Base-by-base conservation (phyloP, 2,888 invertebrate genomes). In the Metellina segmentata region DNA sequence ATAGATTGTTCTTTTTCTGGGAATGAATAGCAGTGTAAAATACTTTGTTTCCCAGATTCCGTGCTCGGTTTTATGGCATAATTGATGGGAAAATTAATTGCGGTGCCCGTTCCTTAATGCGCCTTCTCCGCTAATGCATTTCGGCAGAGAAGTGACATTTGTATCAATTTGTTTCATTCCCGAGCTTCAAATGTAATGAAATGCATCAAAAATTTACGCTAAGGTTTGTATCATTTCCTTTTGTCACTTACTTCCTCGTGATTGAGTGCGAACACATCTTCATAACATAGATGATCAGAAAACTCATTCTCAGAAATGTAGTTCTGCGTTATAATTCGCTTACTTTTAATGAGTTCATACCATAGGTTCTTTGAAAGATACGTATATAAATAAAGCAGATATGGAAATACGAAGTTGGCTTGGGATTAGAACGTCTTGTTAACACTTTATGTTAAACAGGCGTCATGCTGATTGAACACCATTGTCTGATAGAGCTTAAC, bases 31-130 rank as follows among this genome's bases (percentile, higher is more conserved):
- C 79, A 13, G 53, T n/a, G 51, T 79, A 53, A 79, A 79, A 79
- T 61, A 51, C 79, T 19, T 79, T 79, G 79, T 79, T 53, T 20
- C 53, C 19, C 6, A 53, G 52, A 48, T 77, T 19, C 53, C 79
- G 52, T 53, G n/a, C 53, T n/a, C n/a, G 53, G 53, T 79, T 79
- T 81, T 81, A 81, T 69, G 19, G 34, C 48, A 48, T 81, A 81
- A 81, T 70, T 81, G 81, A 81, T 81, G 81, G 20, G 34, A 61
- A 16, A 70, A 81, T 81, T 81, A 81, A 81, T 81, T 75, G 13
- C 34, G 20, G 34, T 75, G 6, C 34, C 7, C 16, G 48, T 75
- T 75, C 48, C 75, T 75, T 75, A 75, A 75, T 75, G 75, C 16
- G 48, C 34, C 34, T 16, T 75, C 75, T 75, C 48, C 13, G 48